Evolutionary conservation across 2,797 vertebrate species (phyloP), one percentile per base, ranked within the genome.

Genomic region (Lagodon rhomboides): DNA sequence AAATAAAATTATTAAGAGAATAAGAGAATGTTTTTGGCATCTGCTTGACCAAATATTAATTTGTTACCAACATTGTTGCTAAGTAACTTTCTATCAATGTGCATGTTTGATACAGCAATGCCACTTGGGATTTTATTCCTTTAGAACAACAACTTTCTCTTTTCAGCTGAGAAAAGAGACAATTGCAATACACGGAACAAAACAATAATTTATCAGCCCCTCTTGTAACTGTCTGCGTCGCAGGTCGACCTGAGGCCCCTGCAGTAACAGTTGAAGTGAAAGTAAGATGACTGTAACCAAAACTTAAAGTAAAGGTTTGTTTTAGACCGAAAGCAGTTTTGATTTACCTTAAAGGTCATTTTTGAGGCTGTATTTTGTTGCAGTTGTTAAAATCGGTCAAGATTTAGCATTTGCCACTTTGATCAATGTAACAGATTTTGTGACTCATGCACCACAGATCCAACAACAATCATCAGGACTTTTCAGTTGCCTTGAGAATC

Each of bases 391-490:
- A 34, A 34, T 34, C 47, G 27, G 11, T 41, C 6, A 50, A 18
- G 43, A 8, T 30, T 27, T 38, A 16, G 18, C 12, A 6, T 43
- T 49, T 23, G 13, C 13, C 23, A 2, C 12, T 46, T 11, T 30
- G 1, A 16, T 16, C 22, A 43, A 63, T 65, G 53, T 65, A 34
- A n/a, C 27, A 44, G 53, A 43, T 58, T 64, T 15, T 65, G 23
- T 65, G 75, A 71, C 18, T 53, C 61, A 38, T 46, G 12, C 62
- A 12, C 34, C 9, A 38, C 53, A 38, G 25, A 44, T 53, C 47
- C n/a, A 15, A n/a, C 76, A 66, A 16, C 53, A 51, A 65, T 71
- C 16, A 44, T 58, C 10, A 50, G 13, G 13, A 12, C 12, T 23
- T 38, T 34, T 8, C 34, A 20, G 3, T 25, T 60, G 46, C 34